phyloP scores from a whole-genome alignment of 2,797 vertebrate genomes.

The Melanotaenia parkinsoni region DNA sequence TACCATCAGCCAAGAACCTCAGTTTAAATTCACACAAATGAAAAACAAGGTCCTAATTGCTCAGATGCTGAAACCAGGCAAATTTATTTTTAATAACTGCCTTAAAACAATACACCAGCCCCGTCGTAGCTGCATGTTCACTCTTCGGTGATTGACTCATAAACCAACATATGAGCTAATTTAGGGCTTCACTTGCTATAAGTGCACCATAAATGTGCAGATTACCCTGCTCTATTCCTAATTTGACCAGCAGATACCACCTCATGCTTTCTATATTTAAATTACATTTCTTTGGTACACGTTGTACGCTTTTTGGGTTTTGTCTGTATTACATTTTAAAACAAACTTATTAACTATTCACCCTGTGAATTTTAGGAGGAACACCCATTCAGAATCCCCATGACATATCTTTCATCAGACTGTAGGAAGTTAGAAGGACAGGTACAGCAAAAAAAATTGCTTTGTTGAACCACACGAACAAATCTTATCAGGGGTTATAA shows the following conservation, averaged over 20 bases:
- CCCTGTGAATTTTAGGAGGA: slow-evolving; percentile 70
- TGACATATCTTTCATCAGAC: slow-evolving; percentile 51
- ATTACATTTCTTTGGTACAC: not conserved
- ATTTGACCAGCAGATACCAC: not conserved
- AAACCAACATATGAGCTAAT: not conserved
- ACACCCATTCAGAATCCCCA: slow-evolving; percentile 74
- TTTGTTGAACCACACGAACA: slow-evolving; percentile 13
- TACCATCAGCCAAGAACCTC: slow-evolving; percentile 6
- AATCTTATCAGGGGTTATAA: slow-evolving; percentile 6
- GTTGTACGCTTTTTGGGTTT: not conserved
- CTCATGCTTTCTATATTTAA: not conserved
- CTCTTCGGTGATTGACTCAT: not conserved
- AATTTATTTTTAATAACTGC: not conserved
- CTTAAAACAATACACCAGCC: not conserved
- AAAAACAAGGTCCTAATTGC: not conserved
- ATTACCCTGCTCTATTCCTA: no score
- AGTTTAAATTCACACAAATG: not conserved
- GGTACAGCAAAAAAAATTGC: slow-evolving; percentile 45
- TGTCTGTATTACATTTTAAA: not conserved
- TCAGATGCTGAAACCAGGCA: not conserved
- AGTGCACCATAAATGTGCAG: not conserved
- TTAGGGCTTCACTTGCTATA: not conserved
- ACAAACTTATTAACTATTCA: slow-evolving; percentile 3
- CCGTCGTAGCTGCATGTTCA: not conserved
- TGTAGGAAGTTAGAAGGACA: slow-evolving; percentile 64